Percentiles rank a stretch among this genome's conserved stretches.
Conservation (phyloP, 2,797 vertebrate genomes). For the Serranus cabrilla region DNA sequence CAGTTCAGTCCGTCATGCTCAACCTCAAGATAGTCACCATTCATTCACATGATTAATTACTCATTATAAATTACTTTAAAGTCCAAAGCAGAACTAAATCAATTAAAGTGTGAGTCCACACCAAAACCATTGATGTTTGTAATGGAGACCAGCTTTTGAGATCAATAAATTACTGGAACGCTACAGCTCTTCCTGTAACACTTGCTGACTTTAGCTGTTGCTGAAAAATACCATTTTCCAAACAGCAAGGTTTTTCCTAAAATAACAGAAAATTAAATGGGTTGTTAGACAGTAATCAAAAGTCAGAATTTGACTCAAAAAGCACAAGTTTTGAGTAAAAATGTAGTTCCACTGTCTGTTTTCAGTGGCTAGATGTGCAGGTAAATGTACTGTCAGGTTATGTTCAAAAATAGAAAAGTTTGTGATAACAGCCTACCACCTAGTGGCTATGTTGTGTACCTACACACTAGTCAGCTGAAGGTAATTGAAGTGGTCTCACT, state of each 20-base stretch:
- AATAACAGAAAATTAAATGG: neutral
- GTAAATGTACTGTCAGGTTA: neutral
- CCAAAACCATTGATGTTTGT: conserved; percentile 8
- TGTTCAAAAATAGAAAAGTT: neutral
- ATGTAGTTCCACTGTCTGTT: neutral
- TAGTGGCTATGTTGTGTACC: conserved; percentile 55
- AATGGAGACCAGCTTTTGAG: neutral
- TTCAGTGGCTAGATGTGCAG: neutral
- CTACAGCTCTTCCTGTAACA: neutral
- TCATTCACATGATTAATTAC: conserved; percentile 11
- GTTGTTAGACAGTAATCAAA: too few species aligned
- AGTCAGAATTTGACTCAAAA: neutral
- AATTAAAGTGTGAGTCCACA: neutral
- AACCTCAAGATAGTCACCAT: neutral
- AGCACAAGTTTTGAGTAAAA: neutral
- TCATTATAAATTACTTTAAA: conserved; percentile 4
- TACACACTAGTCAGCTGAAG: neutral
- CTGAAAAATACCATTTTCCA: neutral
- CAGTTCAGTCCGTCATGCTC: neutral
- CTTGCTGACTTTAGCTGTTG: neutral
- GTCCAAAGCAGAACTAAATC: conserved; percentile 1
- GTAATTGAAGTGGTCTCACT: neutral
- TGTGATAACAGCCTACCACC: conserved; percentile 67
- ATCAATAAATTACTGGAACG: conserved; percentile 21
- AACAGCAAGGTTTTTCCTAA: too few species aligned